phyloP scores from a whole-genome alignment of 2,797 vertebrate species.

The Siniperca scherzeri region DNA sequence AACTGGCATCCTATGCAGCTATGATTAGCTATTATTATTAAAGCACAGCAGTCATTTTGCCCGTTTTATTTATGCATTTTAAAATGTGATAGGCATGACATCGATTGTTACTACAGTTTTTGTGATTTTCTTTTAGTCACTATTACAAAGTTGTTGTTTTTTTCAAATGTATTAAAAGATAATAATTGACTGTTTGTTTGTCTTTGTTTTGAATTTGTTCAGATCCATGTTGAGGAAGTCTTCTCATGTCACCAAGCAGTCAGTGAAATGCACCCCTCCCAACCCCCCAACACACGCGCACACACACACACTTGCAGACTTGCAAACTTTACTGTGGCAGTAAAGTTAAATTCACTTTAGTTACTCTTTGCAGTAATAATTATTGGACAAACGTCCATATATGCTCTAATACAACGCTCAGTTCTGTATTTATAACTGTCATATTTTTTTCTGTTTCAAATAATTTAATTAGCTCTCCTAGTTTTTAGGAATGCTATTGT shows the following conservation, averaged over 20 bases:
- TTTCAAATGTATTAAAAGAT: slow-evolving; percentile 38
- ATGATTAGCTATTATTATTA: slow-evolving; percentile 50
- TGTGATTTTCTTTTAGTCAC: background rate
- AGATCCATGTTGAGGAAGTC: slow-evolving; percentile 55
- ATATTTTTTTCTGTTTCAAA: background rate
- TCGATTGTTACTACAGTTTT: background rate
- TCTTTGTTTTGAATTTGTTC: slow-evolving; percentile 62
- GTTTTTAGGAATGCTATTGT: background rate
- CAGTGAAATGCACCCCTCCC: slow-evolving; percentile 28
- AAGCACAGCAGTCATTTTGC: slow-evolving; percentile 14
- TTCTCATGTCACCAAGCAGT: slow-evolving; percentile 62
- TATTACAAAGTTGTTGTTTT: slow-evolving; percentile 10
- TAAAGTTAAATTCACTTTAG: slow-evolving; percentile 12
- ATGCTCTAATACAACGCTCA: background rate
- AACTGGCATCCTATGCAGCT: slow-evolving; percentile 53
- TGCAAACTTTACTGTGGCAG: background rate
- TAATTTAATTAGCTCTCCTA: background rate
- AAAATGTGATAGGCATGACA: slow-evolving; percentile 6
- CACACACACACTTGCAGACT: slow-evolving; percentile 5
- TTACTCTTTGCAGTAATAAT: background rate
- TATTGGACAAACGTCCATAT: background rate
- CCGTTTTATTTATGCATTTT: slow-evolving; percentile 15
- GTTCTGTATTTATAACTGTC: background rate
- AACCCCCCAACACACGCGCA: slow-evolving; percentile 6
- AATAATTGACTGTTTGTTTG: slow-evolving; percentile 40